Evolutionary conservation across 2,888 invertebrate genomes (phyloP).

Genomic region (Cyclophora albipunctata): DNA sequence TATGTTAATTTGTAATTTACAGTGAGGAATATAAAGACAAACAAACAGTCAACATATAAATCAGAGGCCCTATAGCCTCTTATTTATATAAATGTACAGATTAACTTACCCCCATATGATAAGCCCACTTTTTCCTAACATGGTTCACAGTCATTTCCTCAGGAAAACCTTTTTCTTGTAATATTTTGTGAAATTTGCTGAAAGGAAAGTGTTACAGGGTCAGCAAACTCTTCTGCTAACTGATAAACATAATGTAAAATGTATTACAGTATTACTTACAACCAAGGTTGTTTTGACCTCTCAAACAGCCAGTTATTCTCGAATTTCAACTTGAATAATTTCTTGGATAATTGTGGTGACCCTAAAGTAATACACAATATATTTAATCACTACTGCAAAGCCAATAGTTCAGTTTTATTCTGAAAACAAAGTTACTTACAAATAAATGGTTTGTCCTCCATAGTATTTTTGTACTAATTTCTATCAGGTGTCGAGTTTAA

Average conservation of each 20-base stretch:
- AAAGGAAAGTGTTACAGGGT: constrained; percentile 11
- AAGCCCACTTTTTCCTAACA: constrained; percentile 67
- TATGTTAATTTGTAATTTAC: too few species aligned
- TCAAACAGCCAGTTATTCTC: constrained; percentile 63
- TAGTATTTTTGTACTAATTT: constrained; percentile 22
- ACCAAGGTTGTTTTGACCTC: constrained; percentile 65
- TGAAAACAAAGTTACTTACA: constrained; percentile 34
- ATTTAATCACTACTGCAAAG: background rate
- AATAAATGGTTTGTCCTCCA: constrained; percentile 53
- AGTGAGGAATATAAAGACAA: too few species aligned
- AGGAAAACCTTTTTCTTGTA: constrained; percentile 61
- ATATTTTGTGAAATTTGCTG: constrained; percentile 59
- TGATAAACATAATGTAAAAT: too few species aligned
- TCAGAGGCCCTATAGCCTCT: too few species aligned
- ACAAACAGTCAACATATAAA: too few species aligned
- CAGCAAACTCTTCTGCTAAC: too few species aligned
- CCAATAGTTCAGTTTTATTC: background rate
- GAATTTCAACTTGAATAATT: constrained; percentile 53
- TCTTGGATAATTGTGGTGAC: constrained; percentile 52
- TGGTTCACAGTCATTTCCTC: constrained; percentile 57
- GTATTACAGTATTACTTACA: constrained; percentile 33
- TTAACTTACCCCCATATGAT: constrained; percentile 43
- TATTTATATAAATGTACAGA: too few species aligned
- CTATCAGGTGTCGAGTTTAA: constrained; percentile 25
- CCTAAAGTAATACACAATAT: constrained; percentile 31